phyloP scores from a whole-genome alignment of 2,888 invertebrate species.

The Xanthia togata region DNA sequence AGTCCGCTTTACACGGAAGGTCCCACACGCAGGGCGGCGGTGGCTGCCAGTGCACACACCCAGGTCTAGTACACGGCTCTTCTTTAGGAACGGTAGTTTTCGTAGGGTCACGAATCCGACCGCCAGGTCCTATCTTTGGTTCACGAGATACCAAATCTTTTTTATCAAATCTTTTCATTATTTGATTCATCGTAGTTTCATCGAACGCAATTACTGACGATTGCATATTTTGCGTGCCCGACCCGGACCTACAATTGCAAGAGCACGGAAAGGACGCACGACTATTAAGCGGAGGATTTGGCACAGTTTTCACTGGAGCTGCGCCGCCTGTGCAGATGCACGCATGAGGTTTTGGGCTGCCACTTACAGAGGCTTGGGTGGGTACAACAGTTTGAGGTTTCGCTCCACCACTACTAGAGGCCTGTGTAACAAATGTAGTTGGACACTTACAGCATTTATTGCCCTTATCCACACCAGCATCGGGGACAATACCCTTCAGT shows the following conservation, averaged over 20 bases:
- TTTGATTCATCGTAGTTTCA: slow-evolving; percentile 74
- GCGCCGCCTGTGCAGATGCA: slow-evolving; percentile 61
- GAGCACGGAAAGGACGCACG: slow-evolving; percentile 60
- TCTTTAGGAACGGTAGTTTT: slow-evolving; percentile 70
- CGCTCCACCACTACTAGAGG: slow-evolving; percentile 31
- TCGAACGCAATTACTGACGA: slow-evolving; percentile 76
- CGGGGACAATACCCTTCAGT: slow-evolving; percentile 82
- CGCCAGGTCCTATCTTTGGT: slow-evolving; percentile 71
- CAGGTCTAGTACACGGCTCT: slow-evolving; percentile 80
- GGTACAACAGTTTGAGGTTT: slow-evolving; percentile 54
- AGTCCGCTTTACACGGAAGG: slow-evolving; percentile 85
- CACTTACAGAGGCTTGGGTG: slow-evolving; percentile 45
- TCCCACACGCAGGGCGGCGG: slow-evolving; percentile 86
- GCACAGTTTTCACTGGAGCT: slow-evolving; percentile 33
- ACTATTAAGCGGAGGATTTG: slow-evolving; percentile 25
- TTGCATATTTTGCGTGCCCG: slow-evolving; percentile 59
- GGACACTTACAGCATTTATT: slow-evolving; percentile 86
- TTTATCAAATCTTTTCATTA: slow-evolving; percentile 75
- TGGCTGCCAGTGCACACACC: slow-evolving; percentile 84
- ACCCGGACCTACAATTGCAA: slow-evolving; percentile 63
- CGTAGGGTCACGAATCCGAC: slow-evolving; percentile 68
- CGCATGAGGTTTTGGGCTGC: slow-evolving; percentile 41
- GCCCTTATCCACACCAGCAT: slow-evolving; percentile 70
- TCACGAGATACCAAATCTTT: slow-evolving; percentile 71
- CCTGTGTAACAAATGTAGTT: slow-evolving; percentile 57